Conservation (phyloP, 1,140 invertebrate genomes). For the Dendrolimus kikuchii region DNA sequence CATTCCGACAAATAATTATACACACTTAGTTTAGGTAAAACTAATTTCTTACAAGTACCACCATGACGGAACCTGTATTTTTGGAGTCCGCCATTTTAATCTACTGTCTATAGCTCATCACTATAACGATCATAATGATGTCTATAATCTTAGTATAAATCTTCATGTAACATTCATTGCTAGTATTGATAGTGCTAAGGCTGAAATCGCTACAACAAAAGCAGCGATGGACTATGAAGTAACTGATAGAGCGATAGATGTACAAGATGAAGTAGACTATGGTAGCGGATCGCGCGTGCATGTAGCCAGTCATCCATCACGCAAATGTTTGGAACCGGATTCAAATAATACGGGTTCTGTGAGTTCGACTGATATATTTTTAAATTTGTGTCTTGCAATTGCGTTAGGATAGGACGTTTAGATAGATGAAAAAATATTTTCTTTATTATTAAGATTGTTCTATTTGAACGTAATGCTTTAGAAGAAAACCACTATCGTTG, state of each 20-base stretch:
- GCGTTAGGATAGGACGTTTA: no score
- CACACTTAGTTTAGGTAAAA: slow-evolving; percentile 16
- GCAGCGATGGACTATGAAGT: slow-evolving; percentile 21
- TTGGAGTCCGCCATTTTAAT: slow-evolving; percentile 56
- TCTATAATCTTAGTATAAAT: not conserved
- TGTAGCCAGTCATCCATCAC: slow-evolving; percentile 56
- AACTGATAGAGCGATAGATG: slow-evolving; percentile 5
- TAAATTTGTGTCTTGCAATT: slow-evolving; percentile 25
- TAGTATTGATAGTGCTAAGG: not conserved
- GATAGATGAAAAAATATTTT: no score
- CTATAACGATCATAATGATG: slow-evolving; percentile 28
- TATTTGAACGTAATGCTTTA: no score
- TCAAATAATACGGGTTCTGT: slow-evolving; percentile 31
- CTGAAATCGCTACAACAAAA: slow-evolving; percentile 7
- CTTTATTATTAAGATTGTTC: no score
- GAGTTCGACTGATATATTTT: slow-evolving; percentile 30
- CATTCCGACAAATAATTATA: slow-evolving; percentile 3
- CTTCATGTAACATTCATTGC: slow-evolving; percentile 5
- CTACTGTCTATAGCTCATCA: slow-evolving; percentile 45
- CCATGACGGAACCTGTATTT: slow-evolving; percentile 58
- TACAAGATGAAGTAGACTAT: slow-evolving; percentile 6
- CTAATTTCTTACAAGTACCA: slow-evolving; percentile 48
- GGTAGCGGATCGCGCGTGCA: slow-evolving; percentile 31
- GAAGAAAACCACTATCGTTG: no score
- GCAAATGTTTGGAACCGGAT: slow-evolving; percentile 61